phyloP scores from a whole-genome alignment of 2,797 vertebrate species.

The Paramormyrops hopkinsi region DNA sequence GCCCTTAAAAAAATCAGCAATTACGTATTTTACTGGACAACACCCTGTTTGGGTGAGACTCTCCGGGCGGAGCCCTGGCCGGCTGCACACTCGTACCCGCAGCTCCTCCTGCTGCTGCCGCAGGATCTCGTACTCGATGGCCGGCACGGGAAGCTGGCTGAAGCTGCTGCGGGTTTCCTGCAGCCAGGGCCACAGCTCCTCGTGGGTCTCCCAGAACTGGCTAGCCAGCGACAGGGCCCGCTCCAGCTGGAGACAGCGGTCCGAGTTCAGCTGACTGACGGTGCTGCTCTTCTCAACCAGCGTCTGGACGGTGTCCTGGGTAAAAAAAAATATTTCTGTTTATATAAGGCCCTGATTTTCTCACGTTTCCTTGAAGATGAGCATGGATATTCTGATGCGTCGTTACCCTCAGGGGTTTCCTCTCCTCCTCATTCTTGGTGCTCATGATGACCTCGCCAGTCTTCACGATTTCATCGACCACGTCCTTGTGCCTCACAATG shows the following conservation, averaged over 20 bases:
- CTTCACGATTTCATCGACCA: conserved; percentile 84
- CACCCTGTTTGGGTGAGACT: neutral
- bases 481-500: conserved; percentile 92
- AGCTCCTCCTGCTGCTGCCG: conserved; percentile 93
- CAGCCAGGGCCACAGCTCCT: conserved; percentile 95
- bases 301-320: conserved; percentile 72
- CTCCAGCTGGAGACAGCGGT: conserved; percentile 87
- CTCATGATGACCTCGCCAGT: conserved; percentile 77
- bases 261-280: conserved; percentile 87
- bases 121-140: conserved; percentile 87
- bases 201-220: conserved; percentile 97
- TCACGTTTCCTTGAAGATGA: neutral
- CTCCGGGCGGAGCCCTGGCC: neutral
- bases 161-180: conserved; percentile 77
- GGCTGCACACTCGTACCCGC: conserved; percentile 65
- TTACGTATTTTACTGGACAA: neutral
- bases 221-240: conserved; percentile 83
- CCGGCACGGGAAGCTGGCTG: conserved; percentile 74
- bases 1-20: neutral
- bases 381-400: neutral
- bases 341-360: neutral
- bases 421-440: conserved; percentile 78
- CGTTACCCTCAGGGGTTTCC: conserved; percentile 71
- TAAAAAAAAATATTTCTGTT: neutral
- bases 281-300: conserved; percentile 74